These are phyloP conservation scores for Dissostichus mawsoni DNA, from an alignment of 2,113 vertebrate genomes.

Conservation along the genomic window DNA sequence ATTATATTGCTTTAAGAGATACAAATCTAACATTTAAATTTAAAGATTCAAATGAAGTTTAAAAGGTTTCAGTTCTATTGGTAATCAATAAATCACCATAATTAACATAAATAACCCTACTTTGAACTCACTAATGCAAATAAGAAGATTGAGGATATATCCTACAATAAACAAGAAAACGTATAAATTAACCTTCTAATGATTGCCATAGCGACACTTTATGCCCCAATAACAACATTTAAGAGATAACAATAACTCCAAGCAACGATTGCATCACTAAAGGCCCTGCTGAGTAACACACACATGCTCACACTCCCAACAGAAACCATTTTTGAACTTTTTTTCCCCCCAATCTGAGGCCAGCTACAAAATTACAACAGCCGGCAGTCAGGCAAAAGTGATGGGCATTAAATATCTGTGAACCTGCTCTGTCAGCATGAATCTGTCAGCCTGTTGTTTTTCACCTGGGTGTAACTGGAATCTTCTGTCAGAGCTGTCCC, in stretches of 20 bases:
- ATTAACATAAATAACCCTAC: not conserved
- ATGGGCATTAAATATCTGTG: conserved; percentile 7
- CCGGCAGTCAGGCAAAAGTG: conserved; percentile 21
- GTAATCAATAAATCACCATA: not conserved
- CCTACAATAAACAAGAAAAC: not conserved
- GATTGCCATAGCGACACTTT: conserved; percentile 3
- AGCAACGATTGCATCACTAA: not conserved
- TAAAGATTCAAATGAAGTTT: not conserved
- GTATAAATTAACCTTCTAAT: not conserved
- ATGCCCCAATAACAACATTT: not conserved
- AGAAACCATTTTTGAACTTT: not conserved
- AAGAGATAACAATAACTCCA: not conserved
- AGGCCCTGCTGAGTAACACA: not conserved
- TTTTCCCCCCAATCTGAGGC: not conserved
- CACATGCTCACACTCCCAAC: not conserved
- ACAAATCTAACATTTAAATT: not conserved
- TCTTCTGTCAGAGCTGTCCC: conserved; percentile 65
- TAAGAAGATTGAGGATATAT: not conserved
- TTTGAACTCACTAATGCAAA: not conserved
- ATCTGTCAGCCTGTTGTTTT: conserved; percentile 66
- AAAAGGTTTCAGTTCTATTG: not conserved
- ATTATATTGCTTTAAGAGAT: not conserved
- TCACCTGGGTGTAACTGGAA: conserved; percentile 58
- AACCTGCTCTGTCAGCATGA: conserved; percentile 33
- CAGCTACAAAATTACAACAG: conserved; percentile 21